A percentile compares a stretch with the other conserved stretches of the same genome.
These are phyloP conservation scores for Arctopsyche grandis DNA, from an alignment of 1,140 invertebrate species.

Conservation along the genomic window DNA sequence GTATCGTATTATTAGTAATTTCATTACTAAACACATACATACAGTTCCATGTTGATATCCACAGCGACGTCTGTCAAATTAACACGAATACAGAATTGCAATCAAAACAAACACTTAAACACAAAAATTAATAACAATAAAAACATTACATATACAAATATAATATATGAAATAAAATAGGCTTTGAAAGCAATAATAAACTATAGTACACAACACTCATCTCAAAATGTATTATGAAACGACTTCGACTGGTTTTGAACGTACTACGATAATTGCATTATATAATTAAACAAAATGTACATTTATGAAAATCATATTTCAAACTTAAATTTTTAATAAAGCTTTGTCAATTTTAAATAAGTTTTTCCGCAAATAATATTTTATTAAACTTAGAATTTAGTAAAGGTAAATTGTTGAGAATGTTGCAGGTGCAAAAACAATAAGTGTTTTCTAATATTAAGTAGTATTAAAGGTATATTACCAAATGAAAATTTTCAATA, in stretches of 20 bases:
- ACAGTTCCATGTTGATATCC: too few relatives aligned
- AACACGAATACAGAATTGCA: not conserved
- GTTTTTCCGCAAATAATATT: too few relatives aligned
- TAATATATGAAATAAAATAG: not conserved
- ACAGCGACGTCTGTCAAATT: too few relatives aligned
- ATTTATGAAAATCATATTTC: not conserved
- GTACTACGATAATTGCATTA: too few relatives aligned
- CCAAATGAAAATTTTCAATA: constrained; percentile 10
- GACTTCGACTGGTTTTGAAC: too few relatives aligned
- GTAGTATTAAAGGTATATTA: not conserved
- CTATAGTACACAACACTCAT: too few relatives aligned
- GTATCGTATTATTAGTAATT: too few relatives aligned
- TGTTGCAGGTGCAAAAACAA: constrained; percentile 10
- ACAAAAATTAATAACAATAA: constrained; percentile 24
- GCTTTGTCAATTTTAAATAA: too few relatives aligned
- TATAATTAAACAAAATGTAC: not conserved
- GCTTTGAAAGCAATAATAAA: not conserved
- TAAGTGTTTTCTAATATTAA: not conserved
- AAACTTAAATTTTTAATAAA: not conserved
- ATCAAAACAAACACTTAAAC: constrained; percentile 1
- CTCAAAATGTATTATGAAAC: too few relatives aligned
- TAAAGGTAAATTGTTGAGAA: not conserved
- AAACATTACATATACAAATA: not conserved
- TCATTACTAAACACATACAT: too few relatives aligned
- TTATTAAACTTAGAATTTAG: too few relatives aligned